Conservation (phyloP, 2,888 invertebrate genomes). For the Drosophila atripex region DNA sequence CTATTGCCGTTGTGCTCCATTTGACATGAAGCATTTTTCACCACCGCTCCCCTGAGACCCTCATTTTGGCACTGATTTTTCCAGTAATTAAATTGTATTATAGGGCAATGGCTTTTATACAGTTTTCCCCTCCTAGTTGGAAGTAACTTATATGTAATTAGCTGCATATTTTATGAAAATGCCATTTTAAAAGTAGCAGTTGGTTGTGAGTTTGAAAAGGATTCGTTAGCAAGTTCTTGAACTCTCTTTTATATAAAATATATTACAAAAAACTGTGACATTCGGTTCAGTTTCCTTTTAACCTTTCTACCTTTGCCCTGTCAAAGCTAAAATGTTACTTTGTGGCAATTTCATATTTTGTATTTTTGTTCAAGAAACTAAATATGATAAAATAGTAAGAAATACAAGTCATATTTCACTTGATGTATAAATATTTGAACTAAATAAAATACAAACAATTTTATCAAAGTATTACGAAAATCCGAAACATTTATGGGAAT, state of each 20-base stretch:
- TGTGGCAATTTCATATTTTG: not conserved
- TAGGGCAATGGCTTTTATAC: slow-evolving; percentile 23
- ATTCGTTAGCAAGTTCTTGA: slow-evolving; percentile 12
- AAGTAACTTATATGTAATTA: slow-evolving; percentile 71
- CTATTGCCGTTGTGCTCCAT: slow-evolving; percentile 55
- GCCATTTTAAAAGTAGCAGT: slow-evolving; percentile 22
- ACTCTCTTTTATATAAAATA: not conserved
- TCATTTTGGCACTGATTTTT: slow-evolving; percentile 63
- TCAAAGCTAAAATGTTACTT: not conserved
- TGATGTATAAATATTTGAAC: not conserved
- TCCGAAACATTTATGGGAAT: not conserved
- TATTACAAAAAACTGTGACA: not conserved
- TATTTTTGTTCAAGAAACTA: not conserved
- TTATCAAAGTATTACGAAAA: not conserved
- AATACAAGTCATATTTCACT: no score
- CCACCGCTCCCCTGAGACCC: not conserved
- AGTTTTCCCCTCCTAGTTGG: slow-evolving; percentile 43
- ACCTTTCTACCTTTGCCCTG: not conserved
- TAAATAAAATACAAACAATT: not conserved
- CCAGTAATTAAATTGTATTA: slow-evolving; percentile 76
- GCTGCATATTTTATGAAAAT: slow-evolving; percentile 73
- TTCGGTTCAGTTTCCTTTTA: not conserved
- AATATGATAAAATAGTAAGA: not conserved
- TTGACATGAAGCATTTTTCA: slow-evolving; percentile 17
- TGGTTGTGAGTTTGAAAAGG: not conserved